Base-by-base conservation (phyloP, 1,140 invertebrate genomes). In the Helicoverpa zea region DNA sequence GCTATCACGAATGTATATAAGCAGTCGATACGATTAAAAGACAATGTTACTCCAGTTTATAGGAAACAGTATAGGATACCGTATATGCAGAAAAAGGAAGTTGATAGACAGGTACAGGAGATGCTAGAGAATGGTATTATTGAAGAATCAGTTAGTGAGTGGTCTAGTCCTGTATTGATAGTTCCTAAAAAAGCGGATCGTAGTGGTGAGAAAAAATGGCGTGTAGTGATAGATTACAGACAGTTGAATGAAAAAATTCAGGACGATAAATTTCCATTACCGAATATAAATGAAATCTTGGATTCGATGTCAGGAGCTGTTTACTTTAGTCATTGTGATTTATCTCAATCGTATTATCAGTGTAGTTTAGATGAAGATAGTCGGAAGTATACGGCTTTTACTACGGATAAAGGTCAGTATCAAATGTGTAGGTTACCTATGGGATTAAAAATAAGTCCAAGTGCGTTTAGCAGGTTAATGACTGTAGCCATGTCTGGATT, bases 371-470 rank as follows among this genome's bases (percentile, higher is more conserved):
- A 70, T 23, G 51, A 23, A 12, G 12, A 72, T 2, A 23, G 16
- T 75, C 51, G 43, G 54, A 73, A 78, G 54, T 54, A 66, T 52
- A 70, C 80, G 10, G 73, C 72, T n/a, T n/a, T 81, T 52, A 58
- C n/a, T 1, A 81, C 72, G 43, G 68, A 75, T 75, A 75, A 61
- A 14, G 79, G 58, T n/a, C 72, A 76, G 30, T 81, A 76, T 56
- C 80, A 75, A n/a, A 77, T 81, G 74, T 70, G 70, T 14, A 47
- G 73, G n/a, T 35, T 76, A 16, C 74, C 80, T 12, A 77, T 81
- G 74, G 77, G 77, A 13, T 64, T 79, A 47, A 70, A 79, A n/a
- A 79, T 56, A 16, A 58, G 63, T 47, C 77, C 77, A 10, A 70
- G 64, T 58, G 23, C 63, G 16, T 79, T 79, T 59, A 66, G 23